Conservation (phyloP, 1,140 invertebrate genomes). For the Tetramorium simillimum region DNA sequence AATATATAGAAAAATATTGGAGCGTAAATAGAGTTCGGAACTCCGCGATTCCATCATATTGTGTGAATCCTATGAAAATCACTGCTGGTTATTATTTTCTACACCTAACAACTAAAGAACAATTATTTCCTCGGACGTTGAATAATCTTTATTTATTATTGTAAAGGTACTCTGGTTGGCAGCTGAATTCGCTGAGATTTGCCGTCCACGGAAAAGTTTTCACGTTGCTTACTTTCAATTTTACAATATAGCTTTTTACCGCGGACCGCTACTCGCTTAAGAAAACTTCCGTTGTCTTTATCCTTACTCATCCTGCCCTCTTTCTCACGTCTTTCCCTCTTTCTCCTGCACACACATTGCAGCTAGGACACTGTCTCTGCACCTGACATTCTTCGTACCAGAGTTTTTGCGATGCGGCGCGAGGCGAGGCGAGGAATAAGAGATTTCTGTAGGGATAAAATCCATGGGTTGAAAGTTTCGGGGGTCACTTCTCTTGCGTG, state of each 20-base stretch:
- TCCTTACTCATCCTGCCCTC: not conserved
- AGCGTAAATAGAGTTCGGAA: constrained; percentile 30
- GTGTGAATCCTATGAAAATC: not conserved
- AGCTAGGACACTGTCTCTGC: constrained; percentile 50
- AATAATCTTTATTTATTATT: constrained; percentile 37
- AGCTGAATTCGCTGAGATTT: constrained; percentile 19
- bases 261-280: constrained; percentile 40
- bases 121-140: not conserved
- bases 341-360: constrained; percentile 25
- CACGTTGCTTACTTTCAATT: constrained; percentile 53
- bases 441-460: constrained; percentile 71
- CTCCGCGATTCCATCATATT: constrained; percentile 25
- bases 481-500: constrained; percentile 16
- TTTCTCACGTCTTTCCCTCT: not conserved
- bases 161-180: not conserved
- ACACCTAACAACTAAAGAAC: not conserved
- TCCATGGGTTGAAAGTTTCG: constrained; percentile 65
- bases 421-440: constrained; percentile 66
- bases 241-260: constrained; percentile 58
- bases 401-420: constrained; percentile 60
- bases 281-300: constrained; percentile 51
- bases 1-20: constrained; percentile 52
- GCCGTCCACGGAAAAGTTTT: constrained; percentile 10
- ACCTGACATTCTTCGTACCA: constrained; percentile 57
- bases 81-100: not conserved